Evolutionary conservation across 1,140 invertebrate species (phyloP), one percentile per base, ranked within the genome.

Genomic region (Drosophila kohkoa): DNA sequence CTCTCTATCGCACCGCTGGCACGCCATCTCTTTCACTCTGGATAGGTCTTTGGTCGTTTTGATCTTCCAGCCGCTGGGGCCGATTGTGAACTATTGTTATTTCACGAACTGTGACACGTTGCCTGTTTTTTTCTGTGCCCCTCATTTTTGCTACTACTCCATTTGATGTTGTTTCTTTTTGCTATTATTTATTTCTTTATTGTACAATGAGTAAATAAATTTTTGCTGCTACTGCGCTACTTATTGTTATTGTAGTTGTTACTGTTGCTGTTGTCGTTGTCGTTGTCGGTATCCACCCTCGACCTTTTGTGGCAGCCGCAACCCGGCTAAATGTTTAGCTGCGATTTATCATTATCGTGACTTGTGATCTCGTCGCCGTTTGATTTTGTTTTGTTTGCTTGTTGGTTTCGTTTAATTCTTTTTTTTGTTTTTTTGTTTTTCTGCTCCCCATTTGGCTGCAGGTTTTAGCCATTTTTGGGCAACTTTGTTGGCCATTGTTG

Each of bases 261-360:
- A 25, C 20, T 25, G 70, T 30, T 65, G 54, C 51, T 67, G 75
- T 64, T 45, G 71, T 64, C 32, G 67, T 32, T 63, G 65, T 55
- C 65, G 75, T 64, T 45, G 71, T 64, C 46, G 67, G 85, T 88
- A 83, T 80, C 88, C 88, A 90, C 88, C 88, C 88, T 91, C 88
- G 88, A 90, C 88, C 88, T 90, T 90, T 90, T 88, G 83, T 83
- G 87, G 88, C 81, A 83, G 80, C 82, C 55, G 59, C 64, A 81
- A 79, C 73, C 77, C 69, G 83, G 80, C 80, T 88, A 91, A 91
- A 91, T 87, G 86, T 90, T 89, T 77, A 79, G 67, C 83, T 91
- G 88, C 88, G 88, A 91, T 91, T 91, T 91, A 91, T 88, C 88
- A 91, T 91, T 91, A 91, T 91, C 88, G 88, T 91, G 88, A 91